A percentile compares a stretch with the other conserved stretches of the same genome.
These are phyloP conservation scores for Macropis europaea DNA, from an alignment of 2,888 invertebrate genomes.

Conservation along the genomic window DNA sequence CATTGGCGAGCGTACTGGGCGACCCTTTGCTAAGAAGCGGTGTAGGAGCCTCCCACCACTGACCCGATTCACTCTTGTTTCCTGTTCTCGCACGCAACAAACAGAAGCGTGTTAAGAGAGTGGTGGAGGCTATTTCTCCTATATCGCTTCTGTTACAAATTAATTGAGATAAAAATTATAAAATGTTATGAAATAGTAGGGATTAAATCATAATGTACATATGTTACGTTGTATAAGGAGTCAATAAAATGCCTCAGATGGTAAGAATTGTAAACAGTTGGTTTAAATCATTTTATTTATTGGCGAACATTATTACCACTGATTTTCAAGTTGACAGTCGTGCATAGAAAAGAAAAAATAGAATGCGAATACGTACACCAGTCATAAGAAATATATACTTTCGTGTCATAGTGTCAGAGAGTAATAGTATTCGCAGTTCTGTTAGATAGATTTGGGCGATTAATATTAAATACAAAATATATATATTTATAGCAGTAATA, in stretches of 20 bases:
- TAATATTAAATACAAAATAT: constrained; percentile 76
- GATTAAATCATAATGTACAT: no score
- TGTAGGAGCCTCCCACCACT: no score
- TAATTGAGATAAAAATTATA: no score
- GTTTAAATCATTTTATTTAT: constrained; percentile 65
- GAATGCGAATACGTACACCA: constrained; percentile 67
- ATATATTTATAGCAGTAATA: constrained; percentile 68
- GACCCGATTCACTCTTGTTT: no score
- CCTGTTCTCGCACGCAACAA: no score
- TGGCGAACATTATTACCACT: constrained; percentile 67
- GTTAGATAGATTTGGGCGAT: constrained; percentile 66
- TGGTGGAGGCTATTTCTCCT: no score
- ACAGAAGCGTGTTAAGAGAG: no score
- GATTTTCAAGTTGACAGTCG: constrained; percentile 63
- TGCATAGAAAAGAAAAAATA: constrained; percentile 68
- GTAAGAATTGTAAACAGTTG: background rate
- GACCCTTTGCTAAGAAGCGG: no score
- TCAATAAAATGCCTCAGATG: background rate
- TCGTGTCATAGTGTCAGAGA: constrained; percentile 59
- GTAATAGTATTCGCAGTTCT: constrained; percentile 66
- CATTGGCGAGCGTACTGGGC: no score
- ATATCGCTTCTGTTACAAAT: no score
- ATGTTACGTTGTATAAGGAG: background rate
- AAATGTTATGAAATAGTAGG: no score
- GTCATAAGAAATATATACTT: constrained; percentile 69